Conservation (phyloP, 1,140 invertebrate species). For the Anagrus nilaparvatae region DNA sequence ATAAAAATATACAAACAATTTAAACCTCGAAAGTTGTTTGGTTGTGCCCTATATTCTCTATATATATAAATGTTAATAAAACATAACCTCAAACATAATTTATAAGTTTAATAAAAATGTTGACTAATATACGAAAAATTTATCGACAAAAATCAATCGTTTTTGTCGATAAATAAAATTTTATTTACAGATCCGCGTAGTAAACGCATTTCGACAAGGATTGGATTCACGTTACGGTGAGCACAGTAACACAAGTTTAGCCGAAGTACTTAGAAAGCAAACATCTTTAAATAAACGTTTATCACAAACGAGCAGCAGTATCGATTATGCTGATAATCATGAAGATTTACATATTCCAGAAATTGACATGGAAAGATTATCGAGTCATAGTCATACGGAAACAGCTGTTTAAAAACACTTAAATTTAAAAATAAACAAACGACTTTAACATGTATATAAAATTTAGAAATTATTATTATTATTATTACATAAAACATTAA, state of each 20-base stretch:
- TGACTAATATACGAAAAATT: too few relatives aligned
- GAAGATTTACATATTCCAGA: slow-evolving; percentile 78
- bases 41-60: too few relatives aligned
- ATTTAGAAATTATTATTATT: neutral
- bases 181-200: slow-evolving; percentile 88
- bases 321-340: slow-evolving; percentile 83
- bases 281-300: slow-evolving; percentile 79
- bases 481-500: neutral
- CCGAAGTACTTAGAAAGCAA: slow-evolving; percentile 84
- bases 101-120: too few relatives aligned
- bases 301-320: slow-evolving; percentile 82
- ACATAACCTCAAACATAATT: too few relatives aligned
- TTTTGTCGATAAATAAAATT: too few relatives aligned
- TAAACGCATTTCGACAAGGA: slow-evolving; percentile 98
- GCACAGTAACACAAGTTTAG: slow-evolving; percentile 78
- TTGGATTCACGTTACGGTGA: slow-evolving; percentile 90
- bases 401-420: slow-evolving; percentile 67
- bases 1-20: too few relatives aligned
- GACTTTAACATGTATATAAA: neutral
- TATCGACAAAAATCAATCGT: too few relatives aligned
- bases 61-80: too few relatives aligned
- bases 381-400: slow-evolving; percentile 85
- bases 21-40: too few relatives aligned
- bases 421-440: neutral
- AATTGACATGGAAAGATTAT: slow-evolving; percentile 81